These are phyloP conservation scores for Stichodactyla mertensii DNA, from an alignment of 64 coral and sea anemone species.

Conservation along the genomic window DNA sequence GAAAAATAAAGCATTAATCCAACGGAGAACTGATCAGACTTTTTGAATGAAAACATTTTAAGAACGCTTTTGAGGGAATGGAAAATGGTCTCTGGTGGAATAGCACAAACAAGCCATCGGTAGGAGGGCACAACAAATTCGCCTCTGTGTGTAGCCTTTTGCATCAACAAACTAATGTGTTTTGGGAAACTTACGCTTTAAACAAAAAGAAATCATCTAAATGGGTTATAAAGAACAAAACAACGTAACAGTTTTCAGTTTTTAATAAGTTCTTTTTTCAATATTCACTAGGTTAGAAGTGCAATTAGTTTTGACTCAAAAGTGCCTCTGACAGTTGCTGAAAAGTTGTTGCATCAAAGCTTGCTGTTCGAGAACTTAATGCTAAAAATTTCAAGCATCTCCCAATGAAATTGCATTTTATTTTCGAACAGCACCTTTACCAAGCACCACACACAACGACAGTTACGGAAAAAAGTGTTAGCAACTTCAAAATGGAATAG, in stretches of 20 bases:
- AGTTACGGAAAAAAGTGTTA: neutral
- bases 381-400: too few relatives aligned
- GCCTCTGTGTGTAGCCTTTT: neutral
- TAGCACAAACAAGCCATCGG: neutral
- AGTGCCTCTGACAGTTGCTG: neutral
- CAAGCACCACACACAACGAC: neutral
- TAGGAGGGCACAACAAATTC: neutral
- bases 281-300: neutral
- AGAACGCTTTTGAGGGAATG: neutral
- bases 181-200: neutral
- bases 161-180: constrained; percentile 6
- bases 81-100: neutral
- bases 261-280: neutral
- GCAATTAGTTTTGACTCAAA: neutral
- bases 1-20: constrained; percentile 1
- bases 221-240: constrained; percentile 10
- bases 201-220: constrained; percentile 15
- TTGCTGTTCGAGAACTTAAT: too few relatives aligned
- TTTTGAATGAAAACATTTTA: constrained; percentile 5
- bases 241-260: neutral
- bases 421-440: too few relatives aligned
- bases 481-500: neutral
- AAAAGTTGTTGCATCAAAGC: neutral
- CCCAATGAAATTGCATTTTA: neutral
- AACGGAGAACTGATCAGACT: neutral